These are phyloP conservation scores for Lamellibrachia luymesi DNA, from an alignment of 1,140 invertebrate genomes.

Conservation along the genomic window DNA sequence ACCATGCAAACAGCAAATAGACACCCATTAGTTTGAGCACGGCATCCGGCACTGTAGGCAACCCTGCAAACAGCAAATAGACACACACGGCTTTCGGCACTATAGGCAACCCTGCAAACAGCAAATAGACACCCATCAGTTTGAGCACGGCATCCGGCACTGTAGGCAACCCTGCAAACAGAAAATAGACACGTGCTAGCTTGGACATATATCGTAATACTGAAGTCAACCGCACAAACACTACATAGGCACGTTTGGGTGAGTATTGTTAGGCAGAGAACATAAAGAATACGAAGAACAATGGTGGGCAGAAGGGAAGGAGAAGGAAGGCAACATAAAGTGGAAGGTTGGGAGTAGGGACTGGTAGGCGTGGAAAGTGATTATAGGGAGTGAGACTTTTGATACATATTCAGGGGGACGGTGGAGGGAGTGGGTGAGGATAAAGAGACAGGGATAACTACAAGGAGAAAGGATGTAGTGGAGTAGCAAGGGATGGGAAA, in stretches of 20 bases:
- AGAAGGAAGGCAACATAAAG: not conserved
- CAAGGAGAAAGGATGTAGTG: not conserved
- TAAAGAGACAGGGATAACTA: not conserved
- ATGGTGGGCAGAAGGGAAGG: not conserved
- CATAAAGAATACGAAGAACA: not conserved
- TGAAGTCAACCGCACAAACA: constrained; percentile 17
- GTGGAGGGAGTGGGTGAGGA: not conserved
- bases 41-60: not conserved
- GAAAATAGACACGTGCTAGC: constrained; percentile 51
- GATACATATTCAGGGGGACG: no score
- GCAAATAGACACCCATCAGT: constrained; percentile 50
- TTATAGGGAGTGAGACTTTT: no score
- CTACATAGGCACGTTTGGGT: constrained; percentile 38
- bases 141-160: constrained; percentile 32
- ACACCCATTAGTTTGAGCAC: constrained; percentile 49
- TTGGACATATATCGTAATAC: constrained; percentile 31
- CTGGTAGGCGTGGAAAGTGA: no score
- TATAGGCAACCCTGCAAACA: constrained; percentile 9
- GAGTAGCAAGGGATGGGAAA: not conserved
- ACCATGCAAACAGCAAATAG: constrained; percentile 35
- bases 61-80: constrained; percentile 40
- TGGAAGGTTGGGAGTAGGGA: not conserved
- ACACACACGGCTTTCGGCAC: constrained; percentile 31
- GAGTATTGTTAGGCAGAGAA: no score
- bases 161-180: constrained; percentile 34